Evolutionary conservation across 2,888 invertebrate species (phyloP).

Genomic region (Patella depressa): DNA sequence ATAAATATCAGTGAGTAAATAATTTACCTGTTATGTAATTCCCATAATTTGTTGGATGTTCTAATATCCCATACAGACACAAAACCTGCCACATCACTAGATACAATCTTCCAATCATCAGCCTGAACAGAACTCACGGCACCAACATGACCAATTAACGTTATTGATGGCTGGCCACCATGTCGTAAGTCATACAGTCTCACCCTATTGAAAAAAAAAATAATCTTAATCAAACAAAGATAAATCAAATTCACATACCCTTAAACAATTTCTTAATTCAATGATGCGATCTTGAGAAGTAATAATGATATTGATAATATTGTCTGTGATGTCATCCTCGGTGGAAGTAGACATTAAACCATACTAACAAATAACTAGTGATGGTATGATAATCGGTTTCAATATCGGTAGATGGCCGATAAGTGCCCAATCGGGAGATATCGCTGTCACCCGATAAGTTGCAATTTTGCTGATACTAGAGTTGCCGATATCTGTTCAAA

Average conservation of each 20-base stretch:
- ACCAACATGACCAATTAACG: conserved; percentile 51
- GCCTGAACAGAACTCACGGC: conserved; percentile 60
- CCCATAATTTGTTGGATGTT: conserved; percentile 65
- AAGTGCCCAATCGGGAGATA: too few species aligned
- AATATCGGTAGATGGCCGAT: too few species aligned
- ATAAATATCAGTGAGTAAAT: too few species aligned
- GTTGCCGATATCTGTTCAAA: too few species aligned
- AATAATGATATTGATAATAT: background rate
- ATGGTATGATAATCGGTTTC: too few species aligned
- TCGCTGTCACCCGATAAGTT: too few species aligned
- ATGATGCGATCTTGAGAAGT: background rate
- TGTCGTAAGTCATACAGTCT: conserved; percentile 57
- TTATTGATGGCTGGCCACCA: conserved; percentile 26
- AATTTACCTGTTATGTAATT: conserved; percentile 62
- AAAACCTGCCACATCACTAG: conserved; percentile 61
- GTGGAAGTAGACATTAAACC: background rate
- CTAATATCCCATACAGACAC: conserved; percentile 66
- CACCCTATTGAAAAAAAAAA: conserved; percentile 47
- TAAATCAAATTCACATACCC: background rate
- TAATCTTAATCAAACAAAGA: background rate
- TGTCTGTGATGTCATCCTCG: background rate
- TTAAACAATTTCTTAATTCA: background rate
- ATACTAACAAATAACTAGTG: background rate
- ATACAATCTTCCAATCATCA: conserved; percentile 69
- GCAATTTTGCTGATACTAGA: too few species aligned